Base-by-base conservation (phyloP, 1,140 invertebrate species). In the Leptinotarsa texana region DNA sequence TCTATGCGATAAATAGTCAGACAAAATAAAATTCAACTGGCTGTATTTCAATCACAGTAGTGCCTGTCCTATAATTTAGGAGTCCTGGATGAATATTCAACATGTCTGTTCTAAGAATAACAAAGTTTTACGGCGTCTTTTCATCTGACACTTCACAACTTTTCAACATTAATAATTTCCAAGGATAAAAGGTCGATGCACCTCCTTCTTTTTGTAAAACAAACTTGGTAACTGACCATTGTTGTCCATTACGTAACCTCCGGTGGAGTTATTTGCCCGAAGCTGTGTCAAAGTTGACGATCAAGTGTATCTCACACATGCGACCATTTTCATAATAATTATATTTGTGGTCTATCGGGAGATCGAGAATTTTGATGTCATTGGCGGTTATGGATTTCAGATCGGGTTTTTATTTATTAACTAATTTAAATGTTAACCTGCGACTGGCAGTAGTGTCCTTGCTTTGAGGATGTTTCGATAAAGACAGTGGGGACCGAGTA, bases 351-450 rank as follows among this genome's bases (percentile, higher is more conserved):
- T 57, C 51, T 17, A 57, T 17, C 13, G n/a, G 51, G n/a, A 57
- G 51, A 57, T 22, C 15, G 65, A 67, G 24, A 24, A 33, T 27
- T 24, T 67, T 18, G 6, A 67, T 67, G 51, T 67, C 42, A 67
- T 17, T 18, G 17, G 17, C 21, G 65, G 4, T 18, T 67, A 27
- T 33, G 65, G 22, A 67, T 67, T 67, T 67, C 5, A 67, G 65
- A 22, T 18, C 65, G 15, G 65, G 24, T 67, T 67, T 63, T 65
- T 65, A 24, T 67, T 67, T 42, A 67, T 67, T 24, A 33, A 13
- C 65, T 67, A 18, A 24, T 67, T 42, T 67, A 67, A 67, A 67
- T 67, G 65, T 67, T 67, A 67, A 67, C 65, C 24, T 67, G 18
- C 17, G 65, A 67, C 18, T n/a, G 27, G 51, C 24, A 24, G 5